These are phyloP conservation scores for Rhea pennata DNA, from an alignment of 2,113 vertebrate genomes.

Conservation along the genomic window DNA sequence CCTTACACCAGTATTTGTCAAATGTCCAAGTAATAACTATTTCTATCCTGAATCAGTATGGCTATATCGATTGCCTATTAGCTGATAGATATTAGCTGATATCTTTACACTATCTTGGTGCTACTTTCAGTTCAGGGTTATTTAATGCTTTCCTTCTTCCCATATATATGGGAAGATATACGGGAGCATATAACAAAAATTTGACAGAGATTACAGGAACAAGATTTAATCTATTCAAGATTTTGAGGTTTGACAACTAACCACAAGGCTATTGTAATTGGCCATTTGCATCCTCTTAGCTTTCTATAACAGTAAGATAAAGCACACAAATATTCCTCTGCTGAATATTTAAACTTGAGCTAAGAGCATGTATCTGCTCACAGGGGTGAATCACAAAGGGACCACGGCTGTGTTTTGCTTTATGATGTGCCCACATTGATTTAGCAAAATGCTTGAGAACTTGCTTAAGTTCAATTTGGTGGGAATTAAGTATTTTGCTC, in stretches of 20 bases:
- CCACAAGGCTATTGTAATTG: neutral
- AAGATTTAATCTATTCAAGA: neutral
- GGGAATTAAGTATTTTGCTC: neutral
- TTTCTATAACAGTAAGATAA: neutral
- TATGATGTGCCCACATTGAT: neutral
- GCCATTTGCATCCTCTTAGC: neutral
- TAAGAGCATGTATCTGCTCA: neutral
- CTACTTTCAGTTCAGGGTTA: neutral
- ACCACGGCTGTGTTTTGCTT: neutral
- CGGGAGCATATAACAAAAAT: too few relatives aligned
- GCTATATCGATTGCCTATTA: neutral
- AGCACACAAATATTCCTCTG: too few relatives aligned
- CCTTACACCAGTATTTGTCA: neutral
- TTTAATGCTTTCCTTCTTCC: neutral
- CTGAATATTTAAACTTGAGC: neutral
- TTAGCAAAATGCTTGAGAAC: neutral
- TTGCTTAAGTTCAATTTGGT: neutral
- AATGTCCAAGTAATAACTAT: neutral
- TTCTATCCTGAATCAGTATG: neutral
- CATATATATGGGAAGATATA: too few relatives aligned
- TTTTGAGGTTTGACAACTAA: neutral
- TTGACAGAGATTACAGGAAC: neutral
- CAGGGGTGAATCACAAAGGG: neutral
- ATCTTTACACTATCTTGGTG: neutral
- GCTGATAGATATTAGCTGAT: neutral